Percentiles rank a stretch among this genome's conserved stretches.
Evolutionary conservation across 2,113 vertebrate genomes (phyloP).

Genomic region (Telmatochromis sp.): DNA sequence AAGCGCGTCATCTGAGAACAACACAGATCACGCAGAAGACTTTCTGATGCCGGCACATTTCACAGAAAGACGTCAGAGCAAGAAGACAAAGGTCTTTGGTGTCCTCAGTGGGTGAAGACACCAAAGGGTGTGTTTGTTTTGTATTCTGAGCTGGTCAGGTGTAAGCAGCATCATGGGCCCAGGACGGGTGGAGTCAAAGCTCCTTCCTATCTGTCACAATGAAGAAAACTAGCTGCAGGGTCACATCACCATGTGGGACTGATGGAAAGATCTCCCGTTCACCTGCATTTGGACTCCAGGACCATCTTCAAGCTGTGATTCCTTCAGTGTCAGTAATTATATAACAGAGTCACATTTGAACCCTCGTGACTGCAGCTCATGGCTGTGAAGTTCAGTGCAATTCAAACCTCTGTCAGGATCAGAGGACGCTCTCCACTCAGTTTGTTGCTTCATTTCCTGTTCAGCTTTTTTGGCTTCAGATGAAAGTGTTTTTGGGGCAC

Average conservation of each 20-base stretch:
- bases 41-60: not conserved
- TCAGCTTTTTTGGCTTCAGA: not conserved
- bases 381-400: not conserved
- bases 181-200: not conserved
- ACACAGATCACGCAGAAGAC: not conserved
- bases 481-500: not conserved
- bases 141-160: not conserved
- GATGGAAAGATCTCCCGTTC: not conserved
- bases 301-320: not conserved
- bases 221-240: not conserved
- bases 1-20: not conserved
- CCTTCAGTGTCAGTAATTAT: not conserved
- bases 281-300: not conserved
- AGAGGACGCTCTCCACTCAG: fast-evolving
- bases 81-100: no score
- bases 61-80: not conserved
- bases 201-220: not conserved
- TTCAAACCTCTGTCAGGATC: not conserved
- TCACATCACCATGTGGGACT: not conserved
- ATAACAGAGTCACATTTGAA: not conserved
- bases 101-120: no score
- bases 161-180: not conserved
- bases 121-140: no score
- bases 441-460: not conserved
- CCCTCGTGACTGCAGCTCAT: not conserved